These are phyloP conservation scores for Scaptomyza reducta DNA, from an alignment of 2,888 invertebrate species.

Conservation along the genomic window DNA sequence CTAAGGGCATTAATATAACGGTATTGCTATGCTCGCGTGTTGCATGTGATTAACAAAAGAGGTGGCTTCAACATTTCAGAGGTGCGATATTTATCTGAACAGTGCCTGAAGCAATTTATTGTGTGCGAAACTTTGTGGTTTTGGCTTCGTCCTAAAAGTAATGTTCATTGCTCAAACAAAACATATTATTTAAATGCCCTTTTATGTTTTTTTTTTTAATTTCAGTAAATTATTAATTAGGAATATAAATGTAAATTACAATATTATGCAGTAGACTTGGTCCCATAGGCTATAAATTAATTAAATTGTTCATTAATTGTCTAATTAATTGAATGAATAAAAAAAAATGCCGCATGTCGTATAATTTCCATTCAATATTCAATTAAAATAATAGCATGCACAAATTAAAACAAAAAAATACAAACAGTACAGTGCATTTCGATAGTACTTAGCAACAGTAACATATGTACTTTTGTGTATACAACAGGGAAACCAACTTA, in stretches of 20 bases:
- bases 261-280: background rate
- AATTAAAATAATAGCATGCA: slow-evolving; percentile 52
- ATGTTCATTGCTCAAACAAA: background rate
- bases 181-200: background rate
- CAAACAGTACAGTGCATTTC: background rate
- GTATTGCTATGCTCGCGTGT: slow-evolving; percentile 52
- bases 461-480: background rate
- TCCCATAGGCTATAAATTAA: slow-evolving; percentile 58
- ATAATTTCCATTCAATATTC: slow-evolving; percentile 49
- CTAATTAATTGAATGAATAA: slow-evolving; percentile 57
- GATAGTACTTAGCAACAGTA: background rate
- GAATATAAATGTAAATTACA: background rate
- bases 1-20: background rate
- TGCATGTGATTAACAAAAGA: slow-evolving; percentile 60
- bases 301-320: slow-evolving; percentile 66
- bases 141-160: background rate
- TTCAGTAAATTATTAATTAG: background rate
- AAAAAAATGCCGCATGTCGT: slow-evolving; percentile 15
- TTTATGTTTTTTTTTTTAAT: background rate
- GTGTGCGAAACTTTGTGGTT: background rate
- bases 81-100: slow-evolving; percentile 50
- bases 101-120: background rate
- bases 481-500: slow-evolving; percentile 18
- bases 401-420: slow-evolving; percentile 8
- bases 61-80: slow-evolving; percentile 29